Evolutionary conservation across 2,888 invertebrate species (phyloP), one percentile per base, ranked within the genome.

Genomic region (Liopterus haemorrhoidalis): DNA sequence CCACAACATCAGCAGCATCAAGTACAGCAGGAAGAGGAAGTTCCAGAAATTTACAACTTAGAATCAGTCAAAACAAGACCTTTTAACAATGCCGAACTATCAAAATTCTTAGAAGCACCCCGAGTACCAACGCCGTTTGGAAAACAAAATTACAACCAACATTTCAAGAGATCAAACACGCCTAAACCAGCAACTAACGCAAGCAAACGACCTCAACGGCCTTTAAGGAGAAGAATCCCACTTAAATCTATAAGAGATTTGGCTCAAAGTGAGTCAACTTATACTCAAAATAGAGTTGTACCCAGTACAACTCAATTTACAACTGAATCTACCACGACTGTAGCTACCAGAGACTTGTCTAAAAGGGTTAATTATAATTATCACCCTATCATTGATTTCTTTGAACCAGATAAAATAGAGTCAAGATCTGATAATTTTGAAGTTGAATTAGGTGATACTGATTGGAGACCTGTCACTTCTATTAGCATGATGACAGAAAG

Each of bases 361-460:
- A 74, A 78, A 58, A 74, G 81, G 57, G 75, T 86, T 28, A 87
- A 87, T 67, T 87, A 86, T 60, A 85, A 81, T 60, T 87, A 87
- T 57, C 87, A 87, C 65, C 86, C 86, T 1, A 87, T 87, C 35
- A 85, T 86, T 53, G 86, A 86, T 59, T 87, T 85, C 62, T 86
- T 86, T 62, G 79, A 75, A 51, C 64, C 67, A 14, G 65, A 66
- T 31, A 24, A 28, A 16, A 32, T 45, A 14, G 45, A 45, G 20
- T 38, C 45, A 4, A 38, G 45, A 19, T 33, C 39, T 24, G 45
- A 45, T 39, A n/a, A n/a, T n/a, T n/a, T n/a, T n/a, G n/a, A n/a
- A n/a, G 8, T 33, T 9, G 33, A 20, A 21, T 19, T 45, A 5
- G 46, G 60, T 15, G 70, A 72, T 53, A 65, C 71, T 1, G 73